Evolutionary conservation across 2,113 vertebrate species (phyloP).

Genomic region (Monopterus albus): DNA sequence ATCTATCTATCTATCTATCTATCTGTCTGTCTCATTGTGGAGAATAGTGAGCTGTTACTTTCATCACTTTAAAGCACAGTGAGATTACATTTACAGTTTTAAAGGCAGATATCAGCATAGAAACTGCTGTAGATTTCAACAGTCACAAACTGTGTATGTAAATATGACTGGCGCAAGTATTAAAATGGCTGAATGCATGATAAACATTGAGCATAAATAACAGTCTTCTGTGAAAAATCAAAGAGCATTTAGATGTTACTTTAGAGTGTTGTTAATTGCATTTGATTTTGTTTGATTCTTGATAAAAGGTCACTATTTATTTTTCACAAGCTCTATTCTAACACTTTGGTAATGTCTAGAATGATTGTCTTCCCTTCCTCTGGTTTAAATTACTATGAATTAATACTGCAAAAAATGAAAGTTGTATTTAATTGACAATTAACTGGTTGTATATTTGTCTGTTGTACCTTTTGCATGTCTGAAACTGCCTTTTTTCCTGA

Average conservation of each 20-base stretch:
- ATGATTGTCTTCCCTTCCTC: conserved; percentile 7
- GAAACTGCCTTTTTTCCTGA: conserved; percentile 25
- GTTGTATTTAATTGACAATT: conserved; percentile 40
- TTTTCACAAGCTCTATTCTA: conserved; percentile 25
- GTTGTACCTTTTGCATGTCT: conserved; percentile 50
- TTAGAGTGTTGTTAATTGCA: conserved; percentile 27
- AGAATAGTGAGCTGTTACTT: conserved; percentile 5
- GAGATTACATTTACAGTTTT: conserved; percentile 11
- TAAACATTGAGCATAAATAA: background rate
- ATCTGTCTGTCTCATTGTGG: conserved; percentile 15
- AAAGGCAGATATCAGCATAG: conserved; percentile 2
- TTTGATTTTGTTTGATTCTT: conserved; percentile 54
- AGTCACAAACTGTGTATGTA: conserved; percentile 30
- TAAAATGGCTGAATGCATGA: conserved; percentile 55
- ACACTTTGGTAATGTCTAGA: conserved; percentile 15
- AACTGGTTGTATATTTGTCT: conserved; percentile 23
- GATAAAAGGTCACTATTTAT: conserved; percentile 61
- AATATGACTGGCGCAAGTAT: conserved; percentile 40
- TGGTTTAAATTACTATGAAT: conserved; percentile 36
- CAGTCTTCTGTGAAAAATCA: conserved; percentile 14
- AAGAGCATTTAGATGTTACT: background rate
- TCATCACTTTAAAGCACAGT: conserved; percentile 17
- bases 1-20: conserved; percentile 30
- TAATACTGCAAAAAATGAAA: conserved; percentile 33
- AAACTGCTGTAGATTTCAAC: conserved; percentile 35